Evolutionary conservation across 2,888 invertebrate species (phyloP).

Genomic region (Smittia aterrima): DNA sequence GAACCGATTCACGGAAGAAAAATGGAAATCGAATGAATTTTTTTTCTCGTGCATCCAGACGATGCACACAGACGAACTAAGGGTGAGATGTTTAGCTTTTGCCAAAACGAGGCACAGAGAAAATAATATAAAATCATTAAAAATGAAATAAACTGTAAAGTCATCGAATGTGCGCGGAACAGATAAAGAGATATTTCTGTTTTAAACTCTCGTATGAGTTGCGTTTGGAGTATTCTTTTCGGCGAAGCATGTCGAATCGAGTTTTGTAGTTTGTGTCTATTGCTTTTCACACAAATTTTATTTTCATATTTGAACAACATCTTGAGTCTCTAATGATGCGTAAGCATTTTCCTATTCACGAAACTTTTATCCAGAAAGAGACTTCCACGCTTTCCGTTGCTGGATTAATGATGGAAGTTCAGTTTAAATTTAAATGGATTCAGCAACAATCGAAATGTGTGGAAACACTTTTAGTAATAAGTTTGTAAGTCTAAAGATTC

Average conservation of each 20-base stretch:
- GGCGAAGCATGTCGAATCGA: background rate
- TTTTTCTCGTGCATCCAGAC: background rate
- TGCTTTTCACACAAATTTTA: background rate
- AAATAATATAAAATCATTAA: background rate
- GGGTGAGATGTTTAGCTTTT: too few relatives aligned
- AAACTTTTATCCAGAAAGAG: background rate
- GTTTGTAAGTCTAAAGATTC: too few relatives aligned
- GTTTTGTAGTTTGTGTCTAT: too few relatives aligned
- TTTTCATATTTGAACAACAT: slow-evolving; percentile 12
- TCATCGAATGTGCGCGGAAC: background rate
- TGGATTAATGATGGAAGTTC: too few relatives aligned
- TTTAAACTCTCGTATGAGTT: background rate
- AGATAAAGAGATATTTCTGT: background rate
- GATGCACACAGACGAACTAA: background rate
- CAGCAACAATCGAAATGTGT: too few relatives aligned
- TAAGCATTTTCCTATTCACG: slow-evolving; percentile 3
- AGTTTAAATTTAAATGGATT: too few relatives aligned
- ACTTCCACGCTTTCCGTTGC: background rate
- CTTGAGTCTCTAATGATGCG: slow-evolving; percentile 31
- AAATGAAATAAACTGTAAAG: background rate
- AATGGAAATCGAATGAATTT: background rate
- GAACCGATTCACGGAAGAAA: background rate
- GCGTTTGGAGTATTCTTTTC: background rate
- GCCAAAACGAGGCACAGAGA: background rate
- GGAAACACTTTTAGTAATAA: too few relatives aligned